Conservation (phyloP, 2,888 invertebrate genomes). For the Dysmachus trigonus region DNA sequence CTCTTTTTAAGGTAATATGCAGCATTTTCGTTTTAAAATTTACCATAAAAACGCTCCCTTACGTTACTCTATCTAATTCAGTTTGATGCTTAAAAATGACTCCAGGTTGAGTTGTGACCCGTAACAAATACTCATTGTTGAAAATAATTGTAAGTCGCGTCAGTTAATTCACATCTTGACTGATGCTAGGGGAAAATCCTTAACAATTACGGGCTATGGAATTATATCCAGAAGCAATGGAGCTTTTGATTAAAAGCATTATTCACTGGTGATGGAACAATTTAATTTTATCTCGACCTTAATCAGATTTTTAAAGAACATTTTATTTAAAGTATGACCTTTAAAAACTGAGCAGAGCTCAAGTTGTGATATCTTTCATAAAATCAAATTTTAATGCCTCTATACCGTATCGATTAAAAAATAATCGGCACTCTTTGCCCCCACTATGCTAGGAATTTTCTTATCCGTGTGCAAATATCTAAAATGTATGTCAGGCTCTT, state of each 20-base stretch:
- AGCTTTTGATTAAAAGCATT: not conserved
- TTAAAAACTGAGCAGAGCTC: not conserved
- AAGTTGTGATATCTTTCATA: not conserved
- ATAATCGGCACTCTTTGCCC: not conserved
- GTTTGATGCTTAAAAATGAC: not conserved
- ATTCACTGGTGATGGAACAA: not conserved
- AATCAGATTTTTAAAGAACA: not conserved
- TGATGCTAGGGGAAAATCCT: not conserved
- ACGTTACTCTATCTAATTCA: not conserved
- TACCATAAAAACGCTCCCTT: not conserved
- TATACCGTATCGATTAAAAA: not conserved
- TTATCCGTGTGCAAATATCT: not conserved
- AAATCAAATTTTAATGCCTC: not conserved
- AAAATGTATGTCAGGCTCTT: not conserved
- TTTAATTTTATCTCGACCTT: not conserved
- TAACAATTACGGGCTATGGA: not conserved
- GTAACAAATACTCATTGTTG: not conserved
- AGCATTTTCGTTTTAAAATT: not conserved
- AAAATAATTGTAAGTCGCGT: not conserved
- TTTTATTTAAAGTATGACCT: not conserved
- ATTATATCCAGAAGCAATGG: not conserved
- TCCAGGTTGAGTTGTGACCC: not conserved
- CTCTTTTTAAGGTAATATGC: not conserved
- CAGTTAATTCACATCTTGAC: not conserved
- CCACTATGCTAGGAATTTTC: not conserved